Evolutionary conservation across 2,797 vertebrate genomes (phyloP), one percentile per base, ranked within the genome.

Genomic region (Bovichtus diacanthus): DNA sequence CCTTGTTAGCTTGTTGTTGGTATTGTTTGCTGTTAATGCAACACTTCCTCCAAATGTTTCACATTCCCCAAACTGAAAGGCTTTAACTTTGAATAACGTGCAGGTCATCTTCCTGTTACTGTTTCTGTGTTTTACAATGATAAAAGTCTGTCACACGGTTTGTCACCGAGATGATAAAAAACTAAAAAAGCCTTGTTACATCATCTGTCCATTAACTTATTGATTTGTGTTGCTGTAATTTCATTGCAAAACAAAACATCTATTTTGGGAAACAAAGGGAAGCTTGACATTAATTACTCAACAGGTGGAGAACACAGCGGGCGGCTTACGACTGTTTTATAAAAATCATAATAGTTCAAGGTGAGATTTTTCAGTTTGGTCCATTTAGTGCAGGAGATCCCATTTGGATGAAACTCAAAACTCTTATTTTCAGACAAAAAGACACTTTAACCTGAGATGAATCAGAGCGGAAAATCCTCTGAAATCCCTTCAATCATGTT

Each of bases 401-500:
- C n/a, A 72, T 61, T 78, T 16, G 56, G 74, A 70, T 73, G 41
- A 82, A 80, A 76, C 59, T 70, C 69, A 72, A 78, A 74, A 41
- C 63, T 71, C 16, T 18, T 66, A 71, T 58, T 77, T 68, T 69
- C 55, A 63, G 46, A 76, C 65, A 70, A 78, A 79, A 69, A 76
- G 25, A 64, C 61, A 64, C 27, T 82, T 80, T 69, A 70, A 84
- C 70, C 77, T 54, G 74, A 79, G 64, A 74, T 36, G 78, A 85
- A 70, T 78, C 41, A 12, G 70, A 75, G 76, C 59, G 5, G 65
- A 70, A 91, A 93, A 93, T 89, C 85, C 85, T 65, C 80, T 64
- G 47, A 84, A 92, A 92, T 87, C 88, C 81, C 69, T 79, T 81
- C 80, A 90, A 90, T 90, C 79, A 81, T 0, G 53, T 76, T 88